Percentiles rank a stretch among this genome's conserved stretches.
Evolutionary conservation across 2,797 vertebrate species (phyloP).

Genomic region (Helostoma temminkii): DNA sequence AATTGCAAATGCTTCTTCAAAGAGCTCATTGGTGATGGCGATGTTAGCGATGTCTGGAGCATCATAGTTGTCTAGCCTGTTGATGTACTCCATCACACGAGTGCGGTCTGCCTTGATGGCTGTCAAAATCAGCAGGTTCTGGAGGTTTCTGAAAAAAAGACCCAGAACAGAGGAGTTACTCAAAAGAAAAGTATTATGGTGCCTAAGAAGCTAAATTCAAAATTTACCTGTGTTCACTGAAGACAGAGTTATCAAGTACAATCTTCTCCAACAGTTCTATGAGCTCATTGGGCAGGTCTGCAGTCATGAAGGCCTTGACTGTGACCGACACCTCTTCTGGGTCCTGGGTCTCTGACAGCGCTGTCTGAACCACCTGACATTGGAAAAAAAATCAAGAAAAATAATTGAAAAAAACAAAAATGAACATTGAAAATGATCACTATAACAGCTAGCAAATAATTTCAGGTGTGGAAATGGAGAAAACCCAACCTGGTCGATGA

Average conservation of each 20-base stretch:
- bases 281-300: constrained; percentile 90
- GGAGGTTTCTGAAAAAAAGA: constrained; percentile 88
- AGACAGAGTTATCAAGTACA: constrained; percentile 92
- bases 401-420: constrained; percentile 14
- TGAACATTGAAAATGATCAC: neutral
- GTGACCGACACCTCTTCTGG: constrained; percentile 92
- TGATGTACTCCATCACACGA: constrained; percentile 94
- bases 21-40: constrained; percentile 92
- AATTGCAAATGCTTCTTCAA: constrained; percentile 93
- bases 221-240: constrained; percentile 90
- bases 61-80: constrained; percentile 92
- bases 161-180: neutral
- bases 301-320: constrained; percentile 92
- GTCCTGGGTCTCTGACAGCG: constrained; percentile 90
- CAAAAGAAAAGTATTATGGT: neutral
- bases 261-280: constrained; percentile 92
- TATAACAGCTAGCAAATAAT: neutral
- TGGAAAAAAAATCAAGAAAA: too few relatives aligned
- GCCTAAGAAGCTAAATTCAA: neutral
- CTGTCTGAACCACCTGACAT: constrained; percentile 90
- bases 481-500: constrained; percentile 90
- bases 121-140: constrained; percentile 93
- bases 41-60: constrained; percentile 94
- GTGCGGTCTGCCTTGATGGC: constrained; percentile 94
- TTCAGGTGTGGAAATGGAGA: neutral